Conservation (phyloP, 2,113 vertebrate species). For the Perca flavescens region DNA sequence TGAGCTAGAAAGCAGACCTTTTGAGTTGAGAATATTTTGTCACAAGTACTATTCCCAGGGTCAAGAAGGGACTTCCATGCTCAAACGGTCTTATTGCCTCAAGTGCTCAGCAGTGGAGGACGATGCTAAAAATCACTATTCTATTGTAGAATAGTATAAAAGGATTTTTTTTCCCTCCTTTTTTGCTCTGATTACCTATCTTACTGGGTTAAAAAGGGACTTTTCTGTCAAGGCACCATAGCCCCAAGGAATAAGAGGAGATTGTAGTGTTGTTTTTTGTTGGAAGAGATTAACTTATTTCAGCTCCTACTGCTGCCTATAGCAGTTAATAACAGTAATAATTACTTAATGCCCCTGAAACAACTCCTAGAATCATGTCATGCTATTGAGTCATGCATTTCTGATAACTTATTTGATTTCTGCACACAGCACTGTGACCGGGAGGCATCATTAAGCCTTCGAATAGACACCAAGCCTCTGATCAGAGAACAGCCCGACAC, state of each 20-base stretch:
- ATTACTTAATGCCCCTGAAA: slow-evolving; percentile 29
- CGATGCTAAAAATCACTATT: no score
- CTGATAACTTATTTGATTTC: slow-evolving; percentile 26
- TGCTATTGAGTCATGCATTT: slow-evolving; percentile 9
- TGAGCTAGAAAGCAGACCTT: neutral
- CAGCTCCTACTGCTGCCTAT: slow-evolving; percentile 17
- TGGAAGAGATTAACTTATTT: slow-evolving; percentile 18
- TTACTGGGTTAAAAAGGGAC: neutral
- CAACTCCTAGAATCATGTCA: slow-evolving; percentile 3
- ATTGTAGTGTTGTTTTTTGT: neutral
- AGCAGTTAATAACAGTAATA: slow-evolving; percentile 19
- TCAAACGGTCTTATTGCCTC: no score
- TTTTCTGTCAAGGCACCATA: neutral
- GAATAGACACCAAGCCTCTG: slow-evolving; percentile 1
- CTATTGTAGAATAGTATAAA: no score
- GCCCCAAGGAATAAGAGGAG: neutral
- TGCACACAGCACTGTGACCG: neutral
- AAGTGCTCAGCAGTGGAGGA: no score
- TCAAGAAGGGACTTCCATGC: no score
- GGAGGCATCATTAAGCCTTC: slow-evolving; percentile 33
- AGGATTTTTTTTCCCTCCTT: no score
- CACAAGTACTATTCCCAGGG: no score
- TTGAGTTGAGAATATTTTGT: neutral
- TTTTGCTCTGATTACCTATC: neutral
- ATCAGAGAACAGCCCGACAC: slow-evolving; percentile 19